Conservation (phyloP, 92 coral and sea anemone species). For the Umimayanthus chanpuru region DNA sequence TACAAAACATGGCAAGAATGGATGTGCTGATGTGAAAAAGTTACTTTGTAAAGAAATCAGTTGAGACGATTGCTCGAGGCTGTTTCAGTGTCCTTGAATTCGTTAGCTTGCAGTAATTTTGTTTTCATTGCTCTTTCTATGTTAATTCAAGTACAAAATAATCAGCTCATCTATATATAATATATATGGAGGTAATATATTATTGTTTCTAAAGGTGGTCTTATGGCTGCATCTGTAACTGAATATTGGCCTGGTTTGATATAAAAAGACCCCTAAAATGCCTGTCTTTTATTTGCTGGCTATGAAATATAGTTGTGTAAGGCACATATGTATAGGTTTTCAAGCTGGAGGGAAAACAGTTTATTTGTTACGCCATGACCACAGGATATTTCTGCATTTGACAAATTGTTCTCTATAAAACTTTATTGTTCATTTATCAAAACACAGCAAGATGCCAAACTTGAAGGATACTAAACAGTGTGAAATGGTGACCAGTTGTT, state of each 20-base stretch:
- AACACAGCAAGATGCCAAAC: background rate
- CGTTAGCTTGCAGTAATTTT: background rate
- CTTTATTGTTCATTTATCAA: background rate
- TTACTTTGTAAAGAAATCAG: background rate
- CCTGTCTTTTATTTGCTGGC: background rate
- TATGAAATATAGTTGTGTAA: background rate
- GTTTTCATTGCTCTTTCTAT: background rate
- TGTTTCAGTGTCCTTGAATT: background rate
- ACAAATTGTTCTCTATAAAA: background rate
- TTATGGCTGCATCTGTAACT: background rate
- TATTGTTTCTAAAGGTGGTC: background rate
- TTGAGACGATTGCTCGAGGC: background rate
- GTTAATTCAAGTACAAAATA: background rate
- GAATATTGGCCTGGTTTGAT: background rate
- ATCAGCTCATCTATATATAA: background rate
- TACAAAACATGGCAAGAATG: background rate
- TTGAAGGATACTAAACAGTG: background rate
- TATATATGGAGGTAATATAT: background rate
- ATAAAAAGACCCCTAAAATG: background rate
- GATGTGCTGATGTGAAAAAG: background rate
- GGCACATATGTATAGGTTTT: background rate
- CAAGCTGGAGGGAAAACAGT: background rate
- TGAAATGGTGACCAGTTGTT: background rate
- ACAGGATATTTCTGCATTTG: slow-evolving; percentile 10
- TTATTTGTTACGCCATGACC: background rate